Evolutionary conservation across 2,113 vertebrate genomes (phyloP).

Genomic region (Cheirogaleus medius): DNA sequence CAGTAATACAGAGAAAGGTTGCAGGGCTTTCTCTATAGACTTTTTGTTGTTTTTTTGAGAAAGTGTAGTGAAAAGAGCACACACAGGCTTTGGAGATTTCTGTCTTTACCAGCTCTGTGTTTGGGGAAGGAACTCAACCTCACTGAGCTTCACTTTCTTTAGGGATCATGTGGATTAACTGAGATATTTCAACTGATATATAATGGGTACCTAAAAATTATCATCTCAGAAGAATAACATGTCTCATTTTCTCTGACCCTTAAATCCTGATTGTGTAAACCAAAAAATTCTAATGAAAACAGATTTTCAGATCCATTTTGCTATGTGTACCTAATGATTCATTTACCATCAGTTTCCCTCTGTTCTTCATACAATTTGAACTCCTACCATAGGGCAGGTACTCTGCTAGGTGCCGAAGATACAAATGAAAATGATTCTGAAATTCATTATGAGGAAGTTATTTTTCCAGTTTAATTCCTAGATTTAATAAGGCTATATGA

Average conservation of each 20-base stretch:
- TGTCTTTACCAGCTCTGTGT: not conserved
- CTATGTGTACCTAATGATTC: not conserved
- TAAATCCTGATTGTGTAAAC: not conserved
- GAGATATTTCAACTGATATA: not conserved
- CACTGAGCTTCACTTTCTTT: not conserved
- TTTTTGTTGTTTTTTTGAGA: not conserved
- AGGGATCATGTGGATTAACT: not conserved
- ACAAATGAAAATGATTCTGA: not conserved
- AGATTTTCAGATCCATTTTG: not conserved
- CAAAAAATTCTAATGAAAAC: not conserved
- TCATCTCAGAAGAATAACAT: not conserved
- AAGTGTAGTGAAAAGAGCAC: not conserved
- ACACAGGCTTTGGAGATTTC: not conserved
- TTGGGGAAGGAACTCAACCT: not conserved
- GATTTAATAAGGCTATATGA: not conserved
- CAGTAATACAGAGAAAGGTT: not conserved
- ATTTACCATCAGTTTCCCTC: not conserved
- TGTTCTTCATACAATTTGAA: not conserved
- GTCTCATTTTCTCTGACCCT: not conserved
- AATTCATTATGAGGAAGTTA: not conserved
- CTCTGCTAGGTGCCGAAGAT: not conserved
- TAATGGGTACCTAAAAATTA: not conserved
- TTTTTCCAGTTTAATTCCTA: not conserved
- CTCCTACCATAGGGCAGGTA: not conserved
- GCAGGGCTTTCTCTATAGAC: not conserved